Evolutionary conservation across 2,113 vertebrate species (phyloP).

Genomic region (Corythoichthys intestinalis): DNA sequence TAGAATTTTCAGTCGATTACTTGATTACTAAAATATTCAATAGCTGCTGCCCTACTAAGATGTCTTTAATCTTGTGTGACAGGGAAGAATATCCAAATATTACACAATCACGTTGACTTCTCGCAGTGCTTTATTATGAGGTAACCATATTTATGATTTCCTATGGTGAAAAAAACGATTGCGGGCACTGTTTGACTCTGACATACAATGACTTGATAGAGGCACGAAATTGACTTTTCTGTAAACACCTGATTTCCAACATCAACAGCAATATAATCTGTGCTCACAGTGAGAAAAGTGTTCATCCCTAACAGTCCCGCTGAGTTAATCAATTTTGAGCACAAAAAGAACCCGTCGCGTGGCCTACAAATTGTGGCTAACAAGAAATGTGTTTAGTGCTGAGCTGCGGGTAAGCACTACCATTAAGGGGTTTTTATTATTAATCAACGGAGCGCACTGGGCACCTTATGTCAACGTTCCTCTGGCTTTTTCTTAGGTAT

Average conservation of each 20-base stretch:
- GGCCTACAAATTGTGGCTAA: slow-evolving; percentile 1
- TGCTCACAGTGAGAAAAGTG: not conserved
- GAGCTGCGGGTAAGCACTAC: not conserved
- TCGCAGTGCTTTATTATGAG: not conserved
- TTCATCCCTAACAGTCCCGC: not conserved
- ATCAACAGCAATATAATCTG: not conserved
- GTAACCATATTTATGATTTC: not conserved
- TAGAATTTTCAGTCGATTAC: no score
- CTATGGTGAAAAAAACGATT: not conserved
- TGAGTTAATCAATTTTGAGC: slow-evolving; percentile 5
- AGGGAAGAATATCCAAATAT: not conserved
- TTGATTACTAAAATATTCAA: no score
- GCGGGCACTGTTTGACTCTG: not conserved
- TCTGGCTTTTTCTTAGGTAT: not conserved
- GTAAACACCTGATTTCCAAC: not conserved
- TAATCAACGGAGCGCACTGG: not conserved
- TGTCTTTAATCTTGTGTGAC: not conserved
- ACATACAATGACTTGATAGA: not conserved
- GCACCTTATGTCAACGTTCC: not conserved
- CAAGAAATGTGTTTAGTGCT: not conserved
- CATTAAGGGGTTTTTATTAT: not conserved
- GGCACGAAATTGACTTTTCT: slow-evolving; percentile 2
- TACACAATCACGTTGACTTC: not conserved
- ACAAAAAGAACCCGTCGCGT: not conserved
- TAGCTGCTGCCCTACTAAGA: no score